Evolutionary conservation across 2,797 vertebrate genomes (phyloP), one percentile per base, ranked within the genome.

Genomic region (Anas georgica): DNA sequence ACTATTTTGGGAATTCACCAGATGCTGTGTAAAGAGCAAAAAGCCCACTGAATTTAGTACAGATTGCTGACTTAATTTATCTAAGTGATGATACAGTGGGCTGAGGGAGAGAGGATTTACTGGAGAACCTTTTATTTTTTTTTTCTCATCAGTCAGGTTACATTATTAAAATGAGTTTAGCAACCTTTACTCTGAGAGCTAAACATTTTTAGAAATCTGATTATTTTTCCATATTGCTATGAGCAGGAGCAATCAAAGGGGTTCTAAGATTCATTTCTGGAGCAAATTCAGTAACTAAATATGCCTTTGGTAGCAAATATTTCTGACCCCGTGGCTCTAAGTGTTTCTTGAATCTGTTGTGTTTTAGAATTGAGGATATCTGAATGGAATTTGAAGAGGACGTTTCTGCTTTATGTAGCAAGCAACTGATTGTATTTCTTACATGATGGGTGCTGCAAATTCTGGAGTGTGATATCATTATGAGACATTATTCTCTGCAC

Each of bases 1-100:
- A 59, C 83, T 95, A 83, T 91, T 96, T 93, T 91, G 60, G 89
- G 86, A 93, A 56, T 54, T 94, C 69, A 81, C 80, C 93, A 91
- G 85, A 93, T 95, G 91, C 48, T n/a, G 52, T 2, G 3, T 86
- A 85, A 54, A 88, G 63, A 88, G 54, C 50, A 77, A 80, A 87
- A 75, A 20, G 4, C 39, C 4, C 22, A 48, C 54, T 85, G 67
- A 93, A 93, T 95, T 82, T 74, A 69, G 77, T 43, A 79, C 50
- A 72, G 55, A 77, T 86, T 82, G 86, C 43, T 88, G 82, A 76
- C 70, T 77, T 91, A 91, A 94, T 96, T 94, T 94, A 74, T 80
- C 29, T 90, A 93, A 95, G 72, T 74, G 88, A 90, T 91, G 83
- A 79, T 84, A 43, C 31, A 59, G 54, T 69, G 28, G 46, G 9